Conservation (phyloP, 2,113 vertebrate species). For the Zapornia atra region DNA sequence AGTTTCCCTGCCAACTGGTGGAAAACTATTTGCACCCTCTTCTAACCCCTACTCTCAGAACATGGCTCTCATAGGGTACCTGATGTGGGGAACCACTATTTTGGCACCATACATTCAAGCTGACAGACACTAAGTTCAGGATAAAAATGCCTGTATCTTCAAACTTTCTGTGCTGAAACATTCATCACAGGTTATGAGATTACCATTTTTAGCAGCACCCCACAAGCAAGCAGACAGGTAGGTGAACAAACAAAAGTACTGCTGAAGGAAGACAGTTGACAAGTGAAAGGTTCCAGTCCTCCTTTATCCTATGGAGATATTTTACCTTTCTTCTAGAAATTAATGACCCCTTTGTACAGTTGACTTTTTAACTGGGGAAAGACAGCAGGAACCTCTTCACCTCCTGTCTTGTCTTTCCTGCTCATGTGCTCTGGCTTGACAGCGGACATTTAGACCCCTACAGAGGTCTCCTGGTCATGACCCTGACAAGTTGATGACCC, state of each 20-base stretch:
- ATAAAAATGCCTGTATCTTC: background rate
- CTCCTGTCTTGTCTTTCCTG: background rate
- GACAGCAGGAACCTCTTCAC: background rate
- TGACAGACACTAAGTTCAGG: background rate
- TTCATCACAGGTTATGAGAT: background rate
- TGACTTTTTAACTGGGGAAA: background rate
- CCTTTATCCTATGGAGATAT: background rate
- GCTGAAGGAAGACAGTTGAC: background rate
- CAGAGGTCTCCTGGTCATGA: background rate
- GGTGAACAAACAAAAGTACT: background rate
- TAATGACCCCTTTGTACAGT: accelerated
- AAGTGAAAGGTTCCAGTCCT: background rate
- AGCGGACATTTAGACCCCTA: background rate
- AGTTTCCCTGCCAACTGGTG: background rate
- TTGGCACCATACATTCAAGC: background rate
- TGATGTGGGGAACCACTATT: background rate
- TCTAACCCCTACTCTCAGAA: background rate
- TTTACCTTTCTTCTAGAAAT: background rate
- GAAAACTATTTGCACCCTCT: background rate
- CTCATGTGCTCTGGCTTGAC: background rate
- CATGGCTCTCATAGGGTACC: background rate
- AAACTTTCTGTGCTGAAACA: background rate
- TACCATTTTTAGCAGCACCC: background rate
- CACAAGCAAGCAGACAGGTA: background rate
- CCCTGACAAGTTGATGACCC: background rate